These are phyloP conservation scores for Nicator chloris DNA, from an alignment of 2,113 vertebrate species.

Conservation along the genomic window DNA sequence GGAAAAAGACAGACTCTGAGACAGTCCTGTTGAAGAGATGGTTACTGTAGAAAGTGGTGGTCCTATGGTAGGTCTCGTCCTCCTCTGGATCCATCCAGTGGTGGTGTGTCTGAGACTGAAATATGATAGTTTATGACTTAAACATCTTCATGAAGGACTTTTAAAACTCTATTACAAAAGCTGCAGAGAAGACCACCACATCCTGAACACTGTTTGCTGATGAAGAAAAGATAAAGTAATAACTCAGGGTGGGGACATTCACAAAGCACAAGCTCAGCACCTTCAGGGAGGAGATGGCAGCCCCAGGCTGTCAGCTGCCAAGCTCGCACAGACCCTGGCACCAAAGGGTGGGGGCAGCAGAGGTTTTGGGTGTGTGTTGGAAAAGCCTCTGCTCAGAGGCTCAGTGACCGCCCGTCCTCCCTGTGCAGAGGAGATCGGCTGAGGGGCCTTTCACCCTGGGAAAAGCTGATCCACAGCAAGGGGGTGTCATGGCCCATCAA, in stretches of 20 bases:
- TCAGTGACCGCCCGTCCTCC: too few species aligned
- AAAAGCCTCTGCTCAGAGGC: neutral
- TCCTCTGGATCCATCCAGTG: neutral
- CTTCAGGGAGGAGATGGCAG: neutral
- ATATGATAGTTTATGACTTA: neutral
- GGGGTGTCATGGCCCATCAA: neutral
- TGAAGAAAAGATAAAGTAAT: neutral
- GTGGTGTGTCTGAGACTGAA: neutral
- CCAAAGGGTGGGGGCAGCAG: neutral
- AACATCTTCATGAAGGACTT: neutral
- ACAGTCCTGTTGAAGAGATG: neutral
- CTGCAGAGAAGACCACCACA: neutral
- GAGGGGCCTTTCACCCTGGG: neutral
- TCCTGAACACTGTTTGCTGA: rapidly evolving
- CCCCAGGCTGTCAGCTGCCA: neutral
- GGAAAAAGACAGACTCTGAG: too few species aligned
- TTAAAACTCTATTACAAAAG: neutral
- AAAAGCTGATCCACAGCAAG: neutral
- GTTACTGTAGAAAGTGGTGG: neutral
- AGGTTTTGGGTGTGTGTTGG: neutral
- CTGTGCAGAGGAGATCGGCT: neutral
- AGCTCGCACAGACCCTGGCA: neutral
- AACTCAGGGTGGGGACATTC: neutral
- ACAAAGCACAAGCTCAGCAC: neutral
- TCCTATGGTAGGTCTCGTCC: too few species aligned